These are phyloP conservation scores for Thyatira batis DNA, from an alignment of 2,888 invertebrate genomes.

Conservation along the genomic window DNA sequence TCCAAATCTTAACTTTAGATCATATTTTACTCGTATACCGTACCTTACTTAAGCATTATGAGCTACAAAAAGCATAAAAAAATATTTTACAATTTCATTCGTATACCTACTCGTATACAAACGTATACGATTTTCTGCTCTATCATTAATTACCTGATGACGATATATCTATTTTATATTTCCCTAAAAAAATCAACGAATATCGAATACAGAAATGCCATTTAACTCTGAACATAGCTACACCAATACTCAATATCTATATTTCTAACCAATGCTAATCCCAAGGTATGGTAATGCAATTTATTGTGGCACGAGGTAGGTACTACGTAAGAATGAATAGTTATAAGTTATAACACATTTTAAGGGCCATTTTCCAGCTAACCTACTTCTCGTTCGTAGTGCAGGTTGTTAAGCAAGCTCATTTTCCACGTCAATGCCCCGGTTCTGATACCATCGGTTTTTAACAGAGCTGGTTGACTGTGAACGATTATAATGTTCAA, in stretches of 20 bases:
- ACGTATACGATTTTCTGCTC: too few relatives aligned
- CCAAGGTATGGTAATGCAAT: too few relatives aligned
- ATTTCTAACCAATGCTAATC: neutral
- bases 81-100: too few relatives aligned
- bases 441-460: slow-evolving; percentile 15
- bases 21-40: neutral
- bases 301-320: neutral
- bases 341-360: slow-evolving; percentile 1
- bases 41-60: too few relatives aligned
- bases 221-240: neutral
- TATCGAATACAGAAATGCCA: neutral
- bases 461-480: slow-evolving; percentile 13
- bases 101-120: too few relatives aligned
- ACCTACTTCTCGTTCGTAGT: slow-evolving; percentile 33
- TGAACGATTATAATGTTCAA: slow-evolving; percentile 12
- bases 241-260: neutral
- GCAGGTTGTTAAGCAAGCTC: slow-evolving; percentile 29
- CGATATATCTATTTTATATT: too few relatives aligned
- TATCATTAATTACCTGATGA: too few relatives aligned
- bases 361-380: slow-evolving; percentile 35
- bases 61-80: too few relatives aligned
- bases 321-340: neutral
- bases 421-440: slow-evolving; percentile 34
- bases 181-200: neutral
- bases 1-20: neutral